Evolutionary conservation across 1,140 invertebrate genomes (phyloP).

Genomic region (Cylas formicarius): DNA sequence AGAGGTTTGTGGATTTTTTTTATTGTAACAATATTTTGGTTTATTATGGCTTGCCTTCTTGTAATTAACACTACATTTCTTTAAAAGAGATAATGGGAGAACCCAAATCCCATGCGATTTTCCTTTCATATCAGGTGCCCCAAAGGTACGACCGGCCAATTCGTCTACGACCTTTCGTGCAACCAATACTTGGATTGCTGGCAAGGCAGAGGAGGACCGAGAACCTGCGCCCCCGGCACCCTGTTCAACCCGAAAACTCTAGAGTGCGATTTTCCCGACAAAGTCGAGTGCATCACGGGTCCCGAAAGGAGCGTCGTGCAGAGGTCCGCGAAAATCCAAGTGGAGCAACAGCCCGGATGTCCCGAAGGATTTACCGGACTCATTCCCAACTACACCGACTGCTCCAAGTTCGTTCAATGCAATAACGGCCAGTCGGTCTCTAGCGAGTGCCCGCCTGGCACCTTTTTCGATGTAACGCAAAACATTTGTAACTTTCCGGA

Average conservation of each 20-base stretch:
- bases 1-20: no score
- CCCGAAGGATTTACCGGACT: constrained; percentile 47
- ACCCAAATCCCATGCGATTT: not conserved
- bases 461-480: constrained; percentile 52
- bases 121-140: constrained; percentile 43
- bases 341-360: constrained; percentile 36
- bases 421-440: constrained; percentile 48
- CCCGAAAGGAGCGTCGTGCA: constrained; percentile 5
- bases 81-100: not conserved
- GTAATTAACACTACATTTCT: no score
- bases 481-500: constrained; percentile 56
- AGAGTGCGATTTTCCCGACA: constrained; percentile 57
- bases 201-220: constrained; percentile 50
- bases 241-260: constrained; percentile 55
- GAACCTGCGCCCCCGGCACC: constrained; percentile 59
- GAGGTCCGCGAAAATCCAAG: constrained; percentile 12
- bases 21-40: no score
- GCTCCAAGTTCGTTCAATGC: constrained; percentile 60
- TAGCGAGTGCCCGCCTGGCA: constrained; percentile 58
- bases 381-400: constrained; percentile 55
- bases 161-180: constrained; percentile 56
- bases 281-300: constrained; percentile 51
- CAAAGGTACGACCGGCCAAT: constrained; percentile 47
- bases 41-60: no score
- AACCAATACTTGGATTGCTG: constrained; percentile 63